Conservation (phyloP, 37 sponge, comb jelly and placozoan species). For the Aplysina aerophoba region DNA sequence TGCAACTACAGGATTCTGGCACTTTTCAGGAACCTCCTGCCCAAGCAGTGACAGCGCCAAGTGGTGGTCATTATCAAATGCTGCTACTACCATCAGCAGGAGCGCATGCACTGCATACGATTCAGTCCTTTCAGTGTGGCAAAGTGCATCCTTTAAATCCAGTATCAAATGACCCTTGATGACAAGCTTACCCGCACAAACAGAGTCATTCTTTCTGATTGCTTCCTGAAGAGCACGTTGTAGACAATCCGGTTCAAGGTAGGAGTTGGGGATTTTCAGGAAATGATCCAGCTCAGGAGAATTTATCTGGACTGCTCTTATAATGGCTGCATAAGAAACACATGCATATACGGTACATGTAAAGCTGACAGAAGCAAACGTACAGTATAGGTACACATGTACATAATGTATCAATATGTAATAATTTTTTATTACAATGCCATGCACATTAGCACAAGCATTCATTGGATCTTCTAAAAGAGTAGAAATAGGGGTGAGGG, state of each 20-base stretch:
- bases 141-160: conserved; percentile 23
- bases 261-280: neutral
- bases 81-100: conserved; percentile 35
- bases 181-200: conserved; percentile 36
- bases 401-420: too few relatives aligned
- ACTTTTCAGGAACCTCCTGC: neutral
- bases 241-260: conserved; percentile 36
- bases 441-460: too few relatives aligned
- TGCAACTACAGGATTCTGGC: neutral
- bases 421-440: too few relatives aligned
- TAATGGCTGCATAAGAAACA: neutral
- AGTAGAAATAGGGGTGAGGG: too few relatives aligned
- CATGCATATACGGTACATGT: neutral
- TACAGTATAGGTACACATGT: too few relatives aligned
- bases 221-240: conserved; percentile 33
- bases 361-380: too few relatives aligned
- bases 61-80: neutral
- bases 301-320: conserved; percentile 27
- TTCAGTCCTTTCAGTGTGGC: neutral
- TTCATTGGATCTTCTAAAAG: too few relatives aligned
- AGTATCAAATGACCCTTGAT: conserved; percentile 13
- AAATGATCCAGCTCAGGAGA: conserved; percentile 22
- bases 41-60: conserved; percentile 19
- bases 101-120: conserved; percentile 6
- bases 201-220: conserved; percentile 10